Percentiles rank a stretch among this genome's conserved stretches.
Conservation (phyloP, 1,140 invertebrate genomes). For the Mycetomoellerius zeteki region DNA sequence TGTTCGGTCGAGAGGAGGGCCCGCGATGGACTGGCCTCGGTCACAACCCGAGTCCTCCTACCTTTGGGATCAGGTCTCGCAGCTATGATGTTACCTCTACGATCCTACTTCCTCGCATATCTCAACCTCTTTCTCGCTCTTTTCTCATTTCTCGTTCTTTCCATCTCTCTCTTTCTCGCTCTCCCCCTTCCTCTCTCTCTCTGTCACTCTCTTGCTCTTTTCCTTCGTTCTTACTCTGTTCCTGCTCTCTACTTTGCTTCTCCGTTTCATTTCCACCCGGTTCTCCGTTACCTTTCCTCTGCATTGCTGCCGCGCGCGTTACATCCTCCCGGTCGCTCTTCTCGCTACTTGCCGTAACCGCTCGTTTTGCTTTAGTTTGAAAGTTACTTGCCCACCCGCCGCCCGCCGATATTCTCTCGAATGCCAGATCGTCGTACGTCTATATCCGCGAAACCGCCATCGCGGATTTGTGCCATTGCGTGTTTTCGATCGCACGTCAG, state of each 20-base stretch:
- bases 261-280: slow-evolving; percentile 60
- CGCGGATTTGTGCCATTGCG: slow-evolving; percentile 33
- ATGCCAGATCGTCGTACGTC: slow-evolving; percentile 46
- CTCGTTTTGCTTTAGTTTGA: slow-evolving; percentile 70
- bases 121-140: slow-evolving; percentile 56
- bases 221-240: slow-evolving; percentile 36
- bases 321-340: slow-evolving; percentile 56
- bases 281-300: slow-evolving; percentile 76
- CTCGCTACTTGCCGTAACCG: slow-evolving; percentile 29
- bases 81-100: slow-evolving; percentile 85
- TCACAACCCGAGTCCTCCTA: slow-evolving; percentile 81
- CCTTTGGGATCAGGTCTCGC: slow-evolving; percentile 85
- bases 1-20: slow-evolving; percentile 85
- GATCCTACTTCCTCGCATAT: slow-evolving; percentile 79
- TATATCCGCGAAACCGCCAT: slow-evolving; percentile 63
- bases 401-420: slow-evolving; percentile 16
- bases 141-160: slow-evolving; percentile 65
- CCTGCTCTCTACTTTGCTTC: slow-evolving; percentile 57
- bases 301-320: slow-evolving; percentile 75
- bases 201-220: slow-evolving; percentile 66
- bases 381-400: slow-evolving; percentile 64
- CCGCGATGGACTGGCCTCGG: slow-evolving; percentile 86
- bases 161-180: slow-evolving; percentile 60
- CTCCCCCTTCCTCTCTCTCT: slow-evolving; percentile 52
- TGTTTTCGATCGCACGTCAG: slow-evolving; percentile 38